phyloP scores from a whole-genome alignment of 2,113 vertebrate species.

The Prunella fulvescens region DNA sequence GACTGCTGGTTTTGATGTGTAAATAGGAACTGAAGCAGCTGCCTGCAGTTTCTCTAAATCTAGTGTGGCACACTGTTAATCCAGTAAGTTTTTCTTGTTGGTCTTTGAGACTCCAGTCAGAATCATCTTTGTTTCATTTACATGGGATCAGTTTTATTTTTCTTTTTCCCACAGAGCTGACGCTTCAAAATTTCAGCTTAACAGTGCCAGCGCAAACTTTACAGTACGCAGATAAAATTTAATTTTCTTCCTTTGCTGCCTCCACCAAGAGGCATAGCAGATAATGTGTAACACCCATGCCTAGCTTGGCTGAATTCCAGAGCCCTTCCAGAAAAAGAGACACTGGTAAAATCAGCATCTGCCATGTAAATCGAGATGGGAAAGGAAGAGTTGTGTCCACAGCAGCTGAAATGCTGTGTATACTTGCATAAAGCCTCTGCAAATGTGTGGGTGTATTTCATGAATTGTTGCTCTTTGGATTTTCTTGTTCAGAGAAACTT shows the following conservation, averaged over 20 bases:
- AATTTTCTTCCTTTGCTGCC: background rate
- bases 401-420: background rate
- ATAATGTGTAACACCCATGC: background rate
- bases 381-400: background rate
- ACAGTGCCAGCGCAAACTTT: background rate
- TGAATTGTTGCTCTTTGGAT: background rate
- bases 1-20: background rate
- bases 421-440: background rate
- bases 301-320: background rate
- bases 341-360: background rate
- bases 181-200: background rate
- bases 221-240: background rate
- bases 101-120: background rate
- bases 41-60: background rate
- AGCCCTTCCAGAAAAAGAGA: background rate
- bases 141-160: background rate
- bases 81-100: background rate
- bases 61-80: background rate
- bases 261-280: background rate
- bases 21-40: background rate
- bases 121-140: background rate
- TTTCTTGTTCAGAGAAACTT: background rate
- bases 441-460: background rate
- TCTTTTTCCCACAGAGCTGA: background rate
- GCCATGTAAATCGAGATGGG: background rate